A percentile compares a stretch with the other conserved stretches of the same genome.
Evolutionary conservation across 2,113 vertebrate species (phyloP).

Genomic region (Chloropsis cyanopogon): DNA sequence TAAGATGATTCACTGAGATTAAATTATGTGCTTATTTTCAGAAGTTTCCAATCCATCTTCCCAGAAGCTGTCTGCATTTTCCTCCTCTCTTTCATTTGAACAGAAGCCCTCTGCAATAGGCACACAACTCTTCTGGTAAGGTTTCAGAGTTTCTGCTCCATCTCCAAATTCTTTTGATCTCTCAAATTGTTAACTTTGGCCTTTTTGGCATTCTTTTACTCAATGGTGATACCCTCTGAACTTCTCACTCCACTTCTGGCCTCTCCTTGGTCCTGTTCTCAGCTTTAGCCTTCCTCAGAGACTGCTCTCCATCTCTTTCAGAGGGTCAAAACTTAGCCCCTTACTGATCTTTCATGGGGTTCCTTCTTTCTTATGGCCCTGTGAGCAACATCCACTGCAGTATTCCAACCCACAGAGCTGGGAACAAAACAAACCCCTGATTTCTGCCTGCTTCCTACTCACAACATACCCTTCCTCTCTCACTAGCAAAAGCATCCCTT

Average conservation of each 20-base stretch:
- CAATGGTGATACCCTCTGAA: not conserved
- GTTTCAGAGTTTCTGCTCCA: not conserved
- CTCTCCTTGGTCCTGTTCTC: not conserved
- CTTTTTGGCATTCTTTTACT: not conserved
- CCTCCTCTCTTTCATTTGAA: not conserved
- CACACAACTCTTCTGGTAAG: not conserved
- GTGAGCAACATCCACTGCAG: not conserved
- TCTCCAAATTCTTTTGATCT: not conserved
- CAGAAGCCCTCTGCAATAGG: not conserved
- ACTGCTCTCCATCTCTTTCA: not conserved
- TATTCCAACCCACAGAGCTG: not conserved
- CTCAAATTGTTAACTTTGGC: not conserved
- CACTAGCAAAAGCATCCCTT: not conserved
- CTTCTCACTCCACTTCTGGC: rapidly evolving
- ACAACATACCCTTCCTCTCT: not conserved
- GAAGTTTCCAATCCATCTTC: not conserved
- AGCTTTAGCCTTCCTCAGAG: not conserved
- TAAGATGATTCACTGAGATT: not conserved
- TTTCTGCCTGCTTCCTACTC: not conserved
- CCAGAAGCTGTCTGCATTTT: not conserved
- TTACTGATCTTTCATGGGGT: not conserved
- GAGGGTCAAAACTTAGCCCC: not conserved
- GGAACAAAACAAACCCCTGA: not conserved
- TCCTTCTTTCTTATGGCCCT: not conserved
- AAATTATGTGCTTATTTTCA: not conserved